Conservation (phyloP, 30 jellyfish, hydroid and myxozoan species). For the Catostylus mosaicus region DNA sequence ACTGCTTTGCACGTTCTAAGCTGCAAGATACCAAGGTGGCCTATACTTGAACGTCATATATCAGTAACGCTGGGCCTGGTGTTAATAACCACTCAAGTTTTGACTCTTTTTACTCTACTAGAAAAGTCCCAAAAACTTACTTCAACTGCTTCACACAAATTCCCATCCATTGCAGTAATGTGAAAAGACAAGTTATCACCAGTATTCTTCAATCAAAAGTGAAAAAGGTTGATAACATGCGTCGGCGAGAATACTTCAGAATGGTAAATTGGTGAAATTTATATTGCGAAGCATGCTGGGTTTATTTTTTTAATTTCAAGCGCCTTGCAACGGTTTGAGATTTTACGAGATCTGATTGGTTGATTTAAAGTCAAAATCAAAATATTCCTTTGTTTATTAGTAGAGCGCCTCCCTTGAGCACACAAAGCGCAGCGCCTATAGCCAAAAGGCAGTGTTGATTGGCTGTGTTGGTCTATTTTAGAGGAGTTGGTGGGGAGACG, state of each 20-base stretch:
- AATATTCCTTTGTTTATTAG: background rate
- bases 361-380: background rate
- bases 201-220: background rate
- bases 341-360: slow-evolving; percentile 41
- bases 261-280: background rate
- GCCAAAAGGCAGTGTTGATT: no score
- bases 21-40: no score
- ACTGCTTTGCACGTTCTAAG: no score
- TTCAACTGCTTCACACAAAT: background rate
- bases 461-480: no score
- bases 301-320: slow-evolving; percentile 7
- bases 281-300: slow-evolving; percentile 27
- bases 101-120: no score
- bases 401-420: background rate
- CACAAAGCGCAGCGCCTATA: no score
- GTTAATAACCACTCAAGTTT: no score
- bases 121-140: background rate
- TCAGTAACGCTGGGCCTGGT: no score
- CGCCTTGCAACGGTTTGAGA: slow-evolving; percentile 34
- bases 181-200: background rate
- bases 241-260: background rate
- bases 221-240: background rate
- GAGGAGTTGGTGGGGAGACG: no score
- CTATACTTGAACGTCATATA: no score
- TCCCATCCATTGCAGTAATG: background rate